These are phyloP conservation scores for Siniperca scherzeri DNA, from an alignment of 2,797 vertebrate genomes.

Conservation along the genomic window DNA sequence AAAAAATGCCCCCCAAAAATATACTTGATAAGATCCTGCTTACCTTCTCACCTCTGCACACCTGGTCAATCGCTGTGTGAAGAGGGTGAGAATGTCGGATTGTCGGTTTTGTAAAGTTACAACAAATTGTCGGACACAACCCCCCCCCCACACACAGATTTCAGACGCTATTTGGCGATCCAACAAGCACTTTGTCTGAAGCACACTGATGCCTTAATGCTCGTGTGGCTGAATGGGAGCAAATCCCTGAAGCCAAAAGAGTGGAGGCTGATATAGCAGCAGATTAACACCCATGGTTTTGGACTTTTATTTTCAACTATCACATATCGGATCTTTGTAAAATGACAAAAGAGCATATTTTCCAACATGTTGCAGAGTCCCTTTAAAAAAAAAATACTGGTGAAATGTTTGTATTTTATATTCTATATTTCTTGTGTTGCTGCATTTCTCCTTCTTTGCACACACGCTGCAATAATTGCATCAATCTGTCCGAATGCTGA, in stretches of 20 bases:
- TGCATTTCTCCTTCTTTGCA: background rate
- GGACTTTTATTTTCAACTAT: background rate
- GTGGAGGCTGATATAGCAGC: background rate
- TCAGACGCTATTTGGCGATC: background rate
- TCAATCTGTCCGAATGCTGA: slow-evolving; percentile 4
- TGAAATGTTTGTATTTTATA: background rate
- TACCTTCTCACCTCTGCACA: background rate
- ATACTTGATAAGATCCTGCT: background rate
- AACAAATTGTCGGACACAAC: background rate
- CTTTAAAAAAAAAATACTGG: background rate
- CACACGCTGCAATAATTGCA: background rate
- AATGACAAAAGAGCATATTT: background rate
- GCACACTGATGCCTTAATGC: background rate
- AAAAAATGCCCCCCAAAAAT: background rate
- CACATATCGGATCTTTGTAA: background rate
- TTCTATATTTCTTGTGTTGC: background rate
- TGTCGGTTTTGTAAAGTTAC: background rate
- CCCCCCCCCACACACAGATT: no score
- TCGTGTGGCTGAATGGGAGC: background rate
- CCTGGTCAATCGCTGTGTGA: background rate
- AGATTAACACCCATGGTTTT: background rate
- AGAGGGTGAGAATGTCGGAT: background rate
- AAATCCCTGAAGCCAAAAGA: background rate
- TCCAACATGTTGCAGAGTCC: background rate
- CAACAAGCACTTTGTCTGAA: background rate